Conservation (phyloP, 2,113 vertebrate genomes). For the Ginglymostoma cirratum region DNA sequence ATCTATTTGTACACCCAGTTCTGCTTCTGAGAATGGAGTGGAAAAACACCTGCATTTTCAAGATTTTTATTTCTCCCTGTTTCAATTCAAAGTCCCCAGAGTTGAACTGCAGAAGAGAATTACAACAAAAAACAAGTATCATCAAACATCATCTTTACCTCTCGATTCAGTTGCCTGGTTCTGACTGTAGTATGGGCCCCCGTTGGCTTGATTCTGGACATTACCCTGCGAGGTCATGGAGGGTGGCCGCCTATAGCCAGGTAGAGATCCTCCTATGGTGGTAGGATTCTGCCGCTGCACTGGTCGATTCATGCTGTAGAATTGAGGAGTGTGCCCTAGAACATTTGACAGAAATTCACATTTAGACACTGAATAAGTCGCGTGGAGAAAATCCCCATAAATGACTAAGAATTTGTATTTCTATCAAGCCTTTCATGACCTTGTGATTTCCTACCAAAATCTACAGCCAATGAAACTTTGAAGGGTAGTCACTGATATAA, state of each 20-base stretch:
- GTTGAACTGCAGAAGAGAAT: background rate
- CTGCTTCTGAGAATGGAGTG: background rate
- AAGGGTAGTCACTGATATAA: background rate
- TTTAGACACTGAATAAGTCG: background rate
- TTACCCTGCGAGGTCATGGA: slow-evolving; percentile 83
- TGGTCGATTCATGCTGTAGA: slow-evolving; percentile 97
- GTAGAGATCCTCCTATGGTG: slow-evolving; percentile 85
- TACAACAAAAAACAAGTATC: background rate
- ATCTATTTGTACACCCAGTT: background rate
- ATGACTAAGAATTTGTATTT: background rate
- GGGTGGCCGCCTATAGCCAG: slow-evolving; percentile 79
- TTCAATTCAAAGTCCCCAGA: background rate
- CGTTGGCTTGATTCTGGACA: slow-evolving; percentile 83
- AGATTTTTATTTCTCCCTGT: background rate
- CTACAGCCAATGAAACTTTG: background rate
- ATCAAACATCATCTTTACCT: background rate
- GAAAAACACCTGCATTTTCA: background rate
- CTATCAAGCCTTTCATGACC: background rate
- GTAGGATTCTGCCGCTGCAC: slow-evolving; percentile 69
- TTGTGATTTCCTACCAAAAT: background rate
- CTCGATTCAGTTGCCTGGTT: slow-evolving; percentile 50
- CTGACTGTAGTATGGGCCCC: slow-evolving; percentile 86
- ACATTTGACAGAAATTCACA: background rate
- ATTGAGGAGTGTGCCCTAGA: slow-evolving; percentile 82
- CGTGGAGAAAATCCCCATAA: background rate